Conservation (phyloP, 2,113 vertebrate species). For the Apodemus speciosus region DNA sequence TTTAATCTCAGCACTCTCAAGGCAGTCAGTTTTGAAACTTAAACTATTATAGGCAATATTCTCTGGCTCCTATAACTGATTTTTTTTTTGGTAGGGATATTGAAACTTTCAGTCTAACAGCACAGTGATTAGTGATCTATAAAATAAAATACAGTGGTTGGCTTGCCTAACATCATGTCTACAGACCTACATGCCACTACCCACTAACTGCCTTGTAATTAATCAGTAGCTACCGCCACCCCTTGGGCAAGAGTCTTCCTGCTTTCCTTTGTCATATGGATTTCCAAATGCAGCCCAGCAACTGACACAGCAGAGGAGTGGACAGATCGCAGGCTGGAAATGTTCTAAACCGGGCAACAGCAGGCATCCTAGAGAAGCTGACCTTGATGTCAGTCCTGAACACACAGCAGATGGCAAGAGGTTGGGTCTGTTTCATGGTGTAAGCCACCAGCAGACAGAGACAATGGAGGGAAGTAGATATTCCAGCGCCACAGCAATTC, state of each 20-base stretch:
- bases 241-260: background rate
- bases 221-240: background rate
- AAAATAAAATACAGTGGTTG: slow-evolving; percentile 14
- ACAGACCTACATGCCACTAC: slow-evolving; percentile 2
- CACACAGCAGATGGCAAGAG: slow-evolving; percentile 68
- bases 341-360: slow-evolving; percentile 53
- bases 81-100: background rate
- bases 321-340: slow-evolving; percentile 1
- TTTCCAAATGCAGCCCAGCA: background rate
- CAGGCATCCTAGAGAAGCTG: slow-evolving; percentile 23
- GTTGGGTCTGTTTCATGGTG: slow-evolving; percentile 31
- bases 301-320: background rate
- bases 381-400: slow-evolving; percentile 63
- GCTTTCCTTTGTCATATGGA: slow-evolving; percentile 13
- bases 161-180: background rate
- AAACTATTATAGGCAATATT: background rate
- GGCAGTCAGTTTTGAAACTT: background rate
- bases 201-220: slow-evolving; percentile 13
- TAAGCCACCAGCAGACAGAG: slow-evolving; percentile 57
- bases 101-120: background rate
- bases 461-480: slow-evolving; percentile 42
- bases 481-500: background rate
- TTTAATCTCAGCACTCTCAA: background rate
- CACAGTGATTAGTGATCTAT: slow-evolving; percentile 3
- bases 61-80: background rate